phyloP scores from a whole-genome alignment of 2,797 vertebrate species.

The Erpetoichthys calabaricus region DNA sequence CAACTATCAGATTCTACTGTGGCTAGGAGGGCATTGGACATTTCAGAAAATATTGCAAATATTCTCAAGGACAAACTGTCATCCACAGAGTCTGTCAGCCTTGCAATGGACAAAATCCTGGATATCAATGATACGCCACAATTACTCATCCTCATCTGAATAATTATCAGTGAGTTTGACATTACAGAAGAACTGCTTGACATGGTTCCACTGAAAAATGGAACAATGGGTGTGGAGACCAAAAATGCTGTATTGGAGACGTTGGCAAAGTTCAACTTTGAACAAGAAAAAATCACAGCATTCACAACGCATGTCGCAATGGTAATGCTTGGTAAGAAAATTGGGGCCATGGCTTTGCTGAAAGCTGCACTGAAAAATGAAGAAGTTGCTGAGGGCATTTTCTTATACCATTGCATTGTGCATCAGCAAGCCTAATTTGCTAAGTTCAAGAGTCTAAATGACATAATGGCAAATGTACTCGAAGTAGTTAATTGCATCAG shows the following conservation, averaged over 20 bases:
- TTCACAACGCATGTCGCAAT: no score
- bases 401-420: not conserved
- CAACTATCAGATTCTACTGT: not conserved
- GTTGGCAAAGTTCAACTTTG: not conserved
- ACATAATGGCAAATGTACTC: not conserved
- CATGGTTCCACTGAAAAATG: not conserved
- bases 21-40: not conserved
- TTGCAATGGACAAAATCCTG: not conserved
- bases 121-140: not conserved
- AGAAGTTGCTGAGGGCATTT: no score
- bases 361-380: not conserved
- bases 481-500: not conserved
- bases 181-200: not conserved
- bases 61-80: constrained; percentile 1
- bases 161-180: not conserved
- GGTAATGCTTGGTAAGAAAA: not conserved
- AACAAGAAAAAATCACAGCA: constrained; percentile 1
- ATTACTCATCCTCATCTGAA: not conserved
- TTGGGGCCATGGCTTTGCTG: not conserved
- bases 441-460: not conserved
- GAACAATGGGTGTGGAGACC: not conserved
- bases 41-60: constrained; percentile 2
- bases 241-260: not conserved
- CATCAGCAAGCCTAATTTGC: constrained; percentile 4
- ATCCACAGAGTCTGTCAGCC: not conserved